phyloP scores from a whole-genome alignment of 1,140 invertebrate genomes.

The Ostrea denselamellosa region DNA sequence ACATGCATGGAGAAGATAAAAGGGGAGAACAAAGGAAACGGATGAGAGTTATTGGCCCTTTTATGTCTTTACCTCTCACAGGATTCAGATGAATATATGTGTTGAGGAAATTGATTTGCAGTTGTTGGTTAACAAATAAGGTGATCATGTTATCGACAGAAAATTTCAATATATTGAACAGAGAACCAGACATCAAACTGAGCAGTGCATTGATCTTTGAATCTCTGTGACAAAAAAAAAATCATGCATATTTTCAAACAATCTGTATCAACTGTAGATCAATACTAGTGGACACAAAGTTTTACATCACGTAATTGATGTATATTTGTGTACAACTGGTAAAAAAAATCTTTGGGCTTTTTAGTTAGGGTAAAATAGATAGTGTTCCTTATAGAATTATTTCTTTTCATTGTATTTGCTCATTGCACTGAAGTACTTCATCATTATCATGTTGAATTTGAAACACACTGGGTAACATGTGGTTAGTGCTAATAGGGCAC shows the following conservation, averaged over 20 bases:
- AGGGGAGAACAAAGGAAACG: not conserved
- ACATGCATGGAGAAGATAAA: not conserved
- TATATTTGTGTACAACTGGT: not conserved
- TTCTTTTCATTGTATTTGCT: not conserved
- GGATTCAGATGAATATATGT: constrained; percentile 11
- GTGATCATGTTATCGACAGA: not conserved
- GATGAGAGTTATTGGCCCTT: not conserved
- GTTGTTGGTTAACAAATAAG: constrained; percentile 9
- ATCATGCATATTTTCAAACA: not conserved
- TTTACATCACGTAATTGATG: not conserved
- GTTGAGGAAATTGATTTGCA: not conserved
- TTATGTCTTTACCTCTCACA: not conserved
- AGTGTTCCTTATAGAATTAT: not conserved
- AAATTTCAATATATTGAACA: not conserved
- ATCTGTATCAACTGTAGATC: not conserved
- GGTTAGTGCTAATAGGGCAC: not conserved
- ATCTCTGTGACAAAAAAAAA: not conserved
- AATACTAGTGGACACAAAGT: not conserved
- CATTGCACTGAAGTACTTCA: not conserved
- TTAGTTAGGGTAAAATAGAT: not conserved
- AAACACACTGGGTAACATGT: not conserved
- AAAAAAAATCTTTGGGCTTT: not conserved
- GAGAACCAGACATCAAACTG: not conserved
- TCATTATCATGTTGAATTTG: not conserved
- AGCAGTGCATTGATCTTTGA: constrained; percentile 7